Conservation (phyloP, 2,113 vertebrate species). For the Phoxinus phoxinus region DNA sequence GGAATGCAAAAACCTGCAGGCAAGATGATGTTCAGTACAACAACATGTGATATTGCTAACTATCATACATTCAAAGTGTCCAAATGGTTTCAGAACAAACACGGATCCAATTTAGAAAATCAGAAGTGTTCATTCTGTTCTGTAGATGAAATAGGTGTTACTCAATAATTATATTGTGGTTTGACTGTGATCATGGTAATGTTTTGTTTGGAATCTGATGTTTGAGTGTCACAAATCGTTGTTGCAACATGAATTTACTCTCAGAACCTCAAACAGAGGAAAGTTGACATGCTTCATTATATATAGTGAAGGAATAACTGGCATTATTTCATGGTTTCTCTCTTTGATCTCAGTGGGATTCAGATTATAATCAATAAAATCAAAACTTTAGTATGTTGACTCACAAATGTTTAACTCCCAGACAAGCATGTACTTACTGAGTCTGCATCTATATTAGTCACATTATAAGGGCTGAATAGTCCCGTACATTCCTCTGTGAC, state of each 20-base stretch:
- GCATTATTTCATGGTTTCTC: conserved; percentile 48
- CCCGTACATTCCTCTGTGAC: conserved; percentile 65
- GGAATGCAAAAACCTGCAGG: not conserved
- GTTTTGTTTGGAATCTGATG: conserved; percentile 35
- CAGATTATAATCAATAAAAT: too few relatives aligned
- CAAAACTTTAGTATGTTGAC: too few relatives aligned
- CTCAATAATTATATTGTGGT: conserved; percentile 55
- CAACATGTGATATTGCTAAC: not conserved
- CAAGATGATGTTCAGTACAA: not conserved
- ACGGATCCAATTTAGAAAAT: not conserved
- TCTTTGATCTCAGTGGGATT: not conserved
- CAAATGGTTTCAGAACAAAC: not conserved
- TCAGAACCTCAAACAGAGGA: conserved; percentile 24
- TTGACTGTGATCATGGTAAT: conserved; percentile 34
- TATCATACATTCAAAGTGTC: not conserved
- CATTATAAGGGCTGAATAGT: conserved; percentile 49
- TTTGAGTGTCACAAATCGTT: not conserved
- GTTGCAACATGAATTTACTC: conserved; percentile 36
- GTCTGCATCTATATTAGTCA: conserved; percentile 22
- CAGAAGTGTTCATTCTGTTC: not conserved
- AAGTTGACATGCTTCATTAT: conserved; percentile 45
- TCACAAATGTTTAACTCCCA: not conserved
- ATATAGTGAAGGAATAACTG: conserved; percentile 39
- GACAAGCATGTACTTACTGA: not conserved
- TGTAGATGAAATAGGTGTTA: conserved; percentile 16